Percentiles rank a stretch among this genome's conserved stretches.
phyloP scores from a whole-genome alignment of 2,797 vertebrate species.

The Propithecus perrieri region DNA sequence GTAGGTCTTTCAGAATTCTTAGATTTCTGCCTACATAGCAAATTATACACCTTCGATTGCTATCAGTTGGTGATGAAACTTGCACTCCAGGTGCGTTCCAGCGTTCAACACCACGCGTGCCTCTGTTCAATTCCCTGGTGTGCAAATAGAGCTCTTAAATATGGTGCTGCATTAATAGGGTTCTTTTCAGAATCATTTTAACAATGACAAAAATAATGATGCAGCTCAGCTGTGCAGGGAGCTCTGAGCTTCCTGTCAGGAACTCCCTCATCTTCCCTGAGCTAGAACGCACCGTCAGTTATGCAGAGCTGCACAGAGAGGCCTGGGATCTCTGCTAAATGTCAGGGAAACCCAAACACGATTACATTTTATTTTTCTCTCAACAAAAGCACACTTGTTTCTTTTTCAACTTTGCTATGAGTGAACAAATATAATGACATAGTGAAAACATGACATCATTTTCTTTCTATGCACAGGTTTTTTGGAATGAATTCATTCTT shows the following conservation, averaged over 20 bases:
- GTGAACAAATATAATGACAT: not conserved
- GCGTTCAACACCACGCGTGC: not conserved
- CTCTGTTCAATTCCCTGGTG: not conserved
- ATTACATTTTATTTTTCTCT: not conserved
- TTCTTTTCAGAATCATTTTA: conserved; percentile 13
- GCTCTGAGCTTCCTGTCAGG: not conserved
- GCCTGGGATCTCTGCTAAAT: not conserved
- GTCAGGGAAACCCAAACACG: not conserved
- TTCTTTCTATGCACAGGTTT: not conserved
- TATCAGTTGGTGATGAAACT: not conserved
- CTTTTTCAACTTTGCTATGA: not conserved
- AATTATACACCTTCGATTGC: not conserved
- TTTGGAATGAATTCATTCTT: not conserved
- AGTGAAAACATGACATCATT: not conserved
- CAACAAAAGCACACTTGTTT: not conserved
- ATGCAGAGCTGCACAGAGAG: not conserved
- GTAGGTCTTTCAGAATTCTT: not conserved
- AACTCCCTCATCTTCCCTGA: not conserved
- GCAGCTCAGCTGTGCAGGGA: not conserved
- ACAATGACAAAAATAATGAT: not conserved
- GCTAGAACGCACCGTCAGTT: not conserved
- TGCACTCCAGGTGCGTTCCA: not conserved
- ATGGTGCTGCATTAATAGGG: not conserved
- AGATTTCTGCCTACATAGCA: not conserved
- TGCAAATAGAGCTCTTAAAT: conserved; percentile 14